Base-by-base conservation (phyloP, 53 echinoderm and acorn worm species). In the Echinometra lucunter region DNA sequence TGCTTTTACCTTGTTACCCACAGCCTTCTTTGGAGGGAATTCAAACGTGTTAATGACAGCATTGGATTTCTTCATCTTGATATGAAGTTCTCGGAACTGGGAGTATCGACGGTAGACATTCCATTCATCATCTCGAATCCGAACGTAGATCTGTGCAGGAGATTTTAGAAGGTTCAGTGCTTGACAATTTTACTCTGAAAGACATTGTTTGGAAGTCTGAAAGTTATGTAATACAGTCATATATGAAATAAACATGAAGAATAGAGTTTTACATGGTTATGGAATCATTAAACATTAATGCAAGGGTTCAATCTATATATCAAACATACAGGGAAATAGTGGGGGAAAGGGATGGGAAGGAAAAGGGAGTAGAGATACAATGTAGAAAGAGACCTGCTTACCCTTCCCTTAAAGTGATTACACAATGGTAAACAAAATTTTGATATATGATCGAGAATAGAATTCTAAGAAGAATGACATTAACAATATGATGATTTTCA, bases 71-170 rank as follows among this genome's bases (percentile, higher is more conserved):
- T 98, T 93, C 94, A 98, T 96, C 81, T 94, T 97, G 28, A 95
- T 95, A 91, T 98, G 98, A 2, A 98, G 93, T 38, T 98, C 98
- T 23, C 97, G 42, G 69, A 98, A 98, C 92, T 98, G 97, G 2
- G 98, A 96, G 88, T 98, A 98, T 17, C 98, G 88, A 45, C 96
- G 95, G 95, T 98, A 98, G 18, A 98, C 94, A 74, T 98, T 98
- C 98, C 98, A 98, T 93, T 98, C 98, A 66, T 98, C 98, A 95
- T 98, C 98, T 49, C 97, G 96, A 78, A 98, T 98, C 17, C 98
- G 88, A 30, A 98, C 83, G 47, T 98, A 98, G 27, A 98, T 96
- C 98, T 98, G 88, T 45, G 78, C 21, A 95, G 38, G 40, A 78
- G 78, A 78, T 19, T 19, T 6, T 19, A 74, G 10, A 30, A 67